phyloP scores from a whole-genome alignment of 1,140 invertebrate genomes.

The Aphidius gifuensis region DNA sequence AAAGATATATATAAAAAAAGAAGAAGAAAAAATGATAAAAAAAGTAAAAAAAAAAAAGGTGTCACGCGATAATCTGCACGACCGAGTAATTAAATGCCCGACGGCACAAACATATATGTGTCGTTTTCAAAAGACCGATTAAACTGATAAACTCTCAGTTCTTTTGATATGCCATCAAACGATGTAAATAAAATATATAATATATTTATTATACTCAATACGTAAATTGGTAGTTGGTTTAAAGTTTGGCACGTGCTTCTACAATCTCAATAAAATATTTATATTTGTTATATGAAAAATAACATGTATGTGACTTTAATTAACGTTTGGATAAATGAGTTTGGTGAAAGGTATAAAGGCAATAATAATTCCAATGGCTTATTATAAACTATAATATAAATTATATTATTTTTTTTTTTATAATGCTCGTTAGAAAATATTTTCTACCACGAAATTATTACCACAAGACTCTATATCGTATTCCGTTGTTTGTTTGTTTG shows the following conservation, averaged over 20 bases:
- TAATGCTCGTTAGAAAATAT: conserved; percentile 14
- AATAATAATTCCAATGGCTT: background rate
- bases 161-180: background rate
- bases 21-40: no score
- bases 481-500: no score
- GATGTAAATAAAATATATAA: no score
- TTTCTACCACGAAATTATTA: conserved; percentile 18
- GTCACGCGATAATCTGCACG: conserved; percentile 33
- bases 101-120: conserved; percentile 16
- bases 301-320: conserved; percentile 7
- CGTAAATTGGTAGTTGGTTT: no score
- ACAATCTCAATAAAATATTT: background rate
- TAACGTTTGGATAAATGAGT: conserved; percentile 19
- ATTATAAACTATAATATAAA: background rate
- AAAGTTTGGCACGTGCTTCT: no score
- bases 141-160: conserved; percentile 27
- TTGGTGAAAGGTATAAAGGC: conserved; percentile 14
- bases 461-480: conserved; percentile 1
- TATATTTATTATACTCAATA: no score
- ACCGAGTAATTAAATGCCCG: conserved; percentile 32
- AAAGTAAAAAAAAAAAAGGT: conserved; percentile 30
- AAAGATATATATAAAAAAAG: no score
- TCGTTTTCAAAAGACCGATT: conserved; percentile 17
- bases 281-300: conserved; percentile 8
- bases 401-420: background rate